Percentiles rank a stretch among this genome's conserved stretches.
These are phyloP conservation scores for Austrofundulus limnaeus DNA, from an alignment of 2,113 vertebrate genomes.

Conservation along the genomic window DNA sequence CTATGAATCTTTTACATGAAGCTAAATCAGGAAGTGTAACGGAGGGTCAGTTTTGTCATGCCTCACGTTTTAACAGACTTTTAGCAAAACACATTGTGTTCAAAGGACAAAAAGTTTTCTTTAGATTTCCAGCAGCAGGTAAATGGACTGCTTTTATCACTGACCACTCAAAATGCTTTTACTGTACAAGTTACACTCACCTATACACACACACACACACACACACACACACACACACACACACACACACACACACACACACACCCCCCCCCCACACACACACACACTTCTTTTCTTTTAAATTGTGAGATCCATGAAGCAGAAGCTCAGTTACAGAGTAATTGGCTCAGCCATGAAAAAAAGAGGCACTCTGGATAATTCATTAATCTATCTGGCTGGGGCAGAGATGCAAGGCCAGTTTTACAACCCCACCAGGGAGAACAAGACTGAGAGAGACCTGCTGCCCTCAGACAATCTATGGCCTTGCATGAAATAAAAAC, in stretches of 20 bases:
- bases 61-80: not conserved
- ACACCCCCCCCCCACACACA: not conserved
- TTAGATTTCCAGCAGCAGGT: not conserved
- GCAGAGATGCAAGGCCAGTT: slow-evolving; percentile 86
- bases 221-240: no score
- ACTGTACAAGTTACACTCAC: no score
- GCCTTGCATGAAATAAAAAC: slow-evolving; percentile 47
- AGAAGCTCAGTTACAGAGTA: slow-evolving; percentile 86
- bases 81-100: not conserved
- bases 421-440: slow-evolving; percentile 86
- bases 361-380: slow-evolving; percentile 86
- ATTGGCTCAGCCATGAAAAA: slow-evolving; percentile 80
- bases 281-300: slow-evolving; percentile 19
- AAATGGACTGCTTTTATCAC: no score
- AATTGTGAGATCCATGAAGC: slow-evolving; percentile 79
- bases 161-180: no score
- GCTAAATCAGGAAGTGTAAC: slow-evolving; percentile 41
- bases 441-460: slow-evolving; percentile 46
- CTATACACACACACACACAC: no score
- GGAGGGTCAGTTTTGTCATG: not conserved
- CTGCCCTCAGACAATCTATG: slow-evolving; percentile 77
- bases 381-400: slow-evolving; percentile 95
- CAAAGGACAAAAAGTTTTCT: not conserved
- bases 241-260: no score
- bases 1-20: slow-evolving; percentile 14